These are phyloP conservation scores for Leucania comma DNA, from an alignment of 2,888 invertebrate genomes.

Conservation along the genomic window DNA sequence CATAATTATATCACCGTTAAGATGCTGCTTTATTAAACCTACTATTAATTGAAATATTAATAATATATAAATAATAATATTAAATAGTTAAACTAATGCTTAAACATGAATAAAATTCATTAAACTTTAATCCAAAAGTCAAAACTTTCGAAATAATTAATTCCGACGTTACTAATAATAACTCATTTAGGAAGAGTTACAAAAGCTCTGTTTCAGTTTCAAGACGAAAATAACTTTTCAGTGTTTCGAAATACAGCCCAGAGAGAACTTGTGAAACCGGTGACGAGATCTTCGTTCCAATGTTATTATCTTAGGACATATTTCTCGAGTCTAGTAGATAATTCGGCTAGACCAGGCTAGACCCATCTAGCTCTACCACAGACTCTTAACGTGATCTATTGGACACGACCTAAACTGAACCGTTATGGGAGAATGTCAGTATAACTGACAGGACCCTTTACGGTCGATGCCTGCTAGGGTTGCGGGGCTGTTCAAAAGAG, in stretches of 20 bases:
- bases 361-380: neutral
- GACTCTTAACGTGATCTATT: too few relatives aligned
- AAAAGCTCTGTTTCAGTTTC: conserved; percentile 37
- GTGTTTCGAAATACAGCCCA: conserved; percentile 34
- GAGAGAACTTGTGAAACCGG: conserved; percentile 29
- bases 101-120: neutral
- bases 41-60: too few relatives aligned
- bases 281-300: neutral
- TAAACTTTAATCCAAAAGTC: neutral
- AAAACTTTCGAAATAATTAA: conserved; percentile 21
- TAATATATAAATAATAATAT: too few relatives aligned
- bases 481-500: too few relatives aligned
- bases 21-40: too few relatives aligned
- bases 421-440: too few relatives aligned
- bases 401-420: too few relatives aligned
- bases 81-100: neutral
- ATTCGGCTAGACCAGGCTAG: neutral
- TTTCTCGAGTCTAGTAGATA: neutral
- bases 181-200: conserved; percentile 39
- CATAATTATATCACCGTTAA: too few relatives aligned
- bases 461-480: too few relatives aligned
- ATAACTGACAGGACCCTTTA: too few relatives aligned
- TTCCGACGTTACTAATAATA: conserved; percentile 34
- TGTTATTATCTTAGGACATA: neutral
- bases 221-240: conserved; percentile 38